phyloP scores from a whole-genome alignment of 2,113 vertebrate genomes.

The Zingel zingel region DNA sequence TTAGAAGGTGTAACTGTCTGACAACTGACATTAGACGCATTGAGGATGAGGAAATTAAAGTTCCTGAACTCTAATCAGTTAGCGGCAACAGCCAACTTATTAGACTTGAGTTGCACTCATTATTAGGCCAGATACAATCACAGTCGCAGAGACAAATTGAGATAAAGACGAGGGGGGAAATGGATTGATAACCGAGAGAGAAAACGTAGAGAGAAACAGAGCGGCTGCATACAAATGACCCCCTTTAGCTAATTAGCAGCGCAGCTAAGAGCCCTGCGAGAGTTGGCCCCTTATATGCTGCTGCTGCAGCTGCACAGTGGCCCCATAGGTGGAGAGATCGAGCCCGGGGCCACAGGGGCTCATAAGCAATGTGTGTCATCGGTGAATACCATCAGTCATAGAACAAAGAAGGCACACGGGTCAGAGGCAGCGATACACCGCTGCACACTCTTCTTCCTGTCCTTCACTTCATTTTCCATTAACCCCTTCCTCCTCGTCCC shows the following conservation, averaged over 20 bases:
- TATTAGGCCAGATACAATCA: conserved; percentile 62
- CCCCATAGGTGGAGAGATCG: conserved; percentile 57
- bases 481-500: conserved; percentile 37
- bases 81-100: conserved; percentile 44
- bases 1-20: background rate
- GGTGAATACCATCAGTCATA: conserved; percentile 61
- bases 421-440: conserved; percentile 30
- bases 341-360: conserved; percentile 48
- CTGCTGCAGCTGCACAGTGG: conserved; percentile 29
- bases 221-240: conserved; percentile 61
- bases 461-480: conserved; percentile 46
- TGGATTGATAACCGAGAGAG: conserved; percentile 33
- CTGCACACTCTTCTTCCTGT: conserved; percentile 19
- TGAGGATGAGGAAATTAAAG: conserved; percentile 34
- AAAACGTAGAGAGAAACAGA: conserved; percentile 16
- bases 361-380: conserved; percentile 57
- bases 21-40: background rate
- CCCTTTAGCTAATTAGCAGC: conserved; percentile 72
- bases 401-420: conserved; percentile 69
- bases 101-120: conserved; percentile 56
- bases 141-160: conserved; percentile 40
- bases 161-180: background rate
- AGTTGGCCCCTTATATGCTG: conserved; percentile 22
- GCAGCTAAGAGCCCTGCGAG: conserved; percentile 47
- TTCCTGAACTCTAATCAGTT: conserved; percentile 45